Evolutionary conservation across 2,797 vertebrate species (phyloP).

Genomic region (Danio albolineatus): DNA sequence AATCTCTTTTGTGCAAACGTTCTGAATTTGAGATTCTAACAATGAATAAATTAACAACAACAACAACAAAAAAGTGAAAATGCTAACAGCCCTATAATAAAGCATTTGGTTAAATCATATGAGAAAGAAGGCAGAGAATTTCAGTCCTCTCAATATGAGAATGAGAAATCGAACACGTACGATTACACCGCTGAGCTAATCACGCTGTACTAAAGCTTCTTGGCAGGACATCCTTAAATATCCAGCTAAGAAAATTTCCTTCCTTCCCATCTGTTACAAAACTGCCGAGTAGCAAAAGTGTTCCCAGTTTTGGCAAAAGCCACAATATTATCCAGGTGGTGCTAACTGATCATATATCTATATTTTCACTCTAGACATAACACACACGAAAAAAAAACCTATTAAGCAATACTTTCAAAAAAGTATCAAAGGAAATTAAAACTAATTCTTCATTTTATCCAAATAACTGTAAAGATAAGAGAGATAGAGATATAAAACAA

Average conservation of each 20-base stretch:
- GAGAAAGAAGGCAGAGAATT: slow-evolving; percentile 37
- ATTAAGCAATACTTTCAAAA: slow-evolving; percentile 45
- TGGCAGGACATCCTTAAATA: slow-evolving; percentile 73
- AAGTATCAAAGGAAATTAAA: neutral
- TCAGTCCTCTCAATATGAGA: slow-evolving; percentile 46
- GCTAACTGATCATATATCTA: slow-evolving; percentile 14
- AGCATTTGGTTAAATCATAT: slow-evolving; percentile 47
- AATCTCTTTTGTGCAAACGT: neutral
- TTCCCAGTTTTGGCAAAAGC: slow-evolving; percentile 53
- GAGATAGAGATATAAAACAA: slow-evolving; percentile 30
- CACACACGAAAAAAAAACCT: slow-evolving; percentile 55
- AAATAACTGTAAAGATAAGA: neutral
- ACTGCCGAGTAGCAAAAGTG: slow-evolving; percentile 62
- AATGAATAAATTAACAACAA: slow-evolving; percentile 24
- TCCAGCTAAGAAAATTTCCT: slow-evolving; percentile 69
- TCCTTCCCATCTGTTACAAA: slow-evolving; percentile 71
- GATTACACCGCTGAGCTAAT: slow-evolving; percentile 38
- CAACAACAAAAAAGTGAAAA: slow-evolving; percentile 24
- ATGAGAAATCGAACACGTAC: slow-evolving; percentile 40
- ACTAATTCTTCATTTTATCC: slow-evolving; percentile 19
- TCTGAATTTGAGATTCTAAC: slow-evolving; percentile 5
- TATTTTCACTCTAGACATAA: slow-evolving; percentile 1
- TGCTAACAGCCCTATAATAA: slow-evolving; percentile 48
- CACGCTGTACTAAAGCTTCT: slow-evolving; percentile 52
- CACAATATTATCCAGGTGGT: slow-evolving; percentile 52